Base-by-base conservation (phyloP, 2,888 invertebrate genomes). In the Plebejus melissa region DNA sequence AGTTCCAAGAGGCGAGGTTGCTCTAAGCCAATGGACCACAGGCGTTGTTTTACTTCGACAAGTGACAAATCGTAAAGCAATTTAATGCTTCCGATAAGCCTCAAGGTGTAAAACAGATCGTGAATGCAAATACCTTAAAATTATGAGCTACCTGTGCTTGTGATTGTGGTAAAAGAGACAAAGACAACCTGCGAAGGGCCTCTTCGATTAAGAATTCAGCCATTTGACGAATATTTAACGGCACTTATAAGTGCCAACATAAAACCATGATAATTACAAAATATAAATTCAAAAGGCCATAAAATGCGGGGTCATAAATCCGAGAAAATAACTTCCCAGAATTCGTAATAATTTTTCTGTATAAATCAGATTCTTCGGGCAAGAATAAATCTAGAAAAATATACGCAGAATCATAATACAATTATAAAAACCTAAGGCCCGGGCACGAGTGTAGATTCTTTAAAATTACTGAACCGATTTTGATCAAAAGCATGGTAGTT, bases 271-370 rank as follows among this genome's bases (percentile, higher is more conserved):
- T 32, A 65, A 65, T 65, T 36, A 65, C 65, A 65, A 65, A 65
- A 65, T 65, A 65, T 65, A 65, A 65, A 65, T 65, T 36, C 36
- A 65, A 32, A 65, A 65, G 32, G 65, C 13, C 32, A 36, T 65
- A 65, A 65, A 65, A 65, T 13, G 32, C 28, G 11, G 32, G 11
- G 32, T 13, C 32, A 16, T 65, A 65, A 65, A 65, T 65, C 65
- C 32, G 13, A 65, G 65, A 32, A 65, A 65, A 65, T 65, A 65
- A 36, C 65, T 65, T 65, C 32, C 65, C 65, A 65, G 36, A 16
- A 65, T 57, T 41, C 75, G 65, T 36, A 36, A 65, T 65, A 32
- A 16, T 65, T 65, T 65, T 65, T 13, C 65, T 5, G 16, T 65
- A 32, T 65, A 65, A 65, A 13, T 32, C 36, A 65, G 16, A 13